Percentiles rank a stretch among this genome's conserved stretches.
Conservation (phyloP, 2,888 invertebrate genomes). For the Toxonevra muliebris region DNA sequence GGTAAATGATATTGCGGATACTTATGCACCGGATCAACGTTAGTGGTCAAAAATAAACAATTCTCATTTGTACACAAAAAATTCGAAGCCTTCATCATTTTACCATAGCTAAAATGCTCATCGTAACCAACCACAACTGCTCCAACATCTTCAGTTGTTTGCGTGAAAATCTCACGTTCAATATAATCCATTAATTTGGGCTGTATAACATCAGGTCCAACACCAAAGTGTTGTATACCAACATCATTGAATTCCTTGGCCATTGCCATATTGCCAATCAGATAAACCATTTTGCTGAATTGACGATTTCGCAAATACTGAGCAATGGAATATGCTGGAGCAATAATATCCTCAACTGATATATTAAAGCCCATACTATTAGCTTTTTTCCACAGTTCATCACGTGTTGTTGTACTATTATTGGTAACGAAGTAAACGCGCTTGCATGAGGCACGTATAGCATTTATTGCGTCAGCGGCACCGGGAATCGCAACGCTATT, state of each 20-base stretch:
- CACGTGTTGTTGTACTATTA: conserved; percentile 85
- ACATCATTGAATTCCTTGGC: conserved; percentile 81
- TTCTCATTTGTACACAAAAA: conserved; percentile 78
- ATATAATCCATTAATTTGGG: conserved; percentile 64
- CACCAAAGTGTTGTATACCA: conserved; percentile 77
- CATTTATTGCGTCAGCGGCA: conserved; percentile 74
- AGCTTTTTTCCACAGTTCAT: conserved; percentile 80
- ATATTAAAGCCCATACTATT: conserved; percentile 76
- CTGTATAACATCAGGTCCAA: conserved; percentile 77
- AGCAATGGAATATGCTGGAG: conserved; percentile 81
- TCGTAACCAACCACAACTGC: conserved; percentile 97
- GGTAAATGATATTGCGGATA: conserved; percentile 75
- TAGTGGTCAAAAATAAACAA: conserved; percentile 88
- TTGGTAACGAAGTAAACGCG: conserved; percentile 88
- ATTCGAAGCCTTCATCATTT: conserved; percentile 88
- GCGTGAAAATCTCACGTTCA: conserved; percentile 70
- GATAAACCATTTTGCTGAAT: conserved; percentile 79
- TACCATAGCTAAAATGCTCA: conserved; percentile 87
- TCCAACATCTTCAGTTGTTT: conserved; percentile 72
- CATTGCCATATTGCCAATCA: conserved; percentile 84
- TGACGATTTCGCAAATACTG: conserved; percentile 77
- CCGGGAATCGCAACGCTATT: conserved; percentile 75
- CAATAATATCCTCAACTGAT: conserved; percentile 78
- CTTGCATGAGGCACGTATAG: conserved; percentile 76
- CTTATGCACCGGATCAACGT: conserved; percentile 88